Evolutionary conservation across 2,888 invertebrate genomes (phyloP), one percentile per base, ranked within the genome.

Genomic region (Chelonus formosanus): DNA sequence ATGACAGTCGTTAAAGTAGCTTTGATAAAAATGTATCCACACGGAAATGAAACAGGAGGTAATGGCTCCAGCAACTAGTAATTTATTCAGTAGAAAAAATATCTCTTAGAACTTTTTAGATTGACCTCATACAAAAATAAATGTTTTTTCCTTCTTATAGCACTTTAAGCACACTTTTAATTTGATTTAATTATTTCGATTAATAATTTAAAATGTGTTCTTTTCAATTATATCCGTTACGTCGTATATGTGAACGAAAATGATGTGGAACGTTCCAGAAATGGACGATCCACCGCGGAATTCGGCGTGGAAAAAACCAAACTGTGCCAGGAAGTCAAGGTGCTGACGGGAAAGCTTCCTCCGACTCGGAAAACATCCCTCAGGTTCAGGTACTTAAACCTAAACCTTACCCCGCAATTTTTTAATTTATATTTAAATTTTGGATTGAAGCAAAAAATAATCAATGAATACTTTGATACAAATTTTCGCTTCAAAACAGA

Each of bases 261-360:
- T 60, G 47, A 66, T 80, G 77, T 82, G 82, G 83, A 76, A 83
- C 83, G 83, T 86, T 87, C 81, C 90, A 92, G 92, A 92, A 91
- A 89, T 91, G 92, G 92, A 91, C 90, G 86, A 88, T 90, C 86
- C 91, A 91, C 86, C 91, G 91, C 83, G 92, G 91, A 86, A 90
- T 91, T 84, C 89, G 91, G 81, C 90, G 92, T 85, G 90, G 90
- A 85, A 83, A 83, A 81, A 83, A 81, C 79, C 83, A 83, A 80
- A 78, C 82, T 76, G 77, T 78, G 74, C 80, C 83, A 82, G 82
- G 83, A 76, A 80, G 80, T 78, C 81, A 81, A 80, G 81, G 82
- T 80, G 77, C 78, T 75, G 82, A 83, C 73, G 80, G 79, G 76
- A 83, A 83, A 78, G 81, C 80, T 79, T 81, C 82, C 73, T 82